phyloP scores from a whole-genome alignment of 2,797 vertebrate genomes.

The Characodon lateralis region DNA sequence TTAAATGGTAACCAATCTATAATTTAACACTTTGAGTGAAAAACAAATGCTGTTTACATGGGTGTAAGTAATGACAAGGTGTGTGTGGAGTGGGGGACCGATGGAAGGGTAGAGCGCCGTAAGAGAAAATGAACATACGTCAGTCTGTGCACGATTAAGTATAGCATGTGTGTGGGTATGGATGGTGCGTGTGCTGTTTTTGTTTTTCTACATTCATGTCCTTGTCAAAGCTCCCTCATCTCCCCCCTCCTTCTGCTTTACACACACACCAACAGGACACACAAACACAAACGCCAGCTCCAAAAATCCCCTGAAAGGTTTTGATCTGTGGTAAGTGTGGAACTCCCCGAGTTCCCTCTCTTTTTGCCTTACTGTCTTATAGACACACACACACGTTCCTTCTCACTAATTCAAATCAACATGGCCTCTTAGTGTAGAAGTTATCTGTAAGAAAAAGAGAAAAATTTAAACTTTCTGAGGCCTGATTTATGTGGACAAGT shows the following conservation, averaged over 20 bases:
- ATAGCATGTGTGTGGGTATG: slow-evolving; percentile 17
- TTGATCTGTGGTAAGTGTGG: slow-evolving; percentile 69
- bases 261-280: slow-evolving; percentile 8
- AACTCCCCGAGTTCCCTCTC: slow-evolving; percentile 48
- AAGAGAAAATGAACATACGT: neutral
- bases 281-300: slow-evolving; percentile 57
- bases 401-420: slow-evolving; percentile 7
- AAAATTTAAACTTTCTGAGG: neutral
- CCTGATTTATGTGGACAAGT: slow-evolving; percentile 8
- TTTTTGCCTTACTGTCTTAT: neutral
- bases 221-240: slow-evolving; percentile 65
- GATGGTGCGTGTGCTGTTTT: slow-evolving; percentile 45
- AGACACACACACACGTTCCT: slow-evolving; percentile 8
- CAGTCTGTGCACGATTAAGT: slow-evolving; percentile 41
- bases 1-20: neutral
- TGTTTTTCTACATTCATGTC: slow-evolving; percentile 73
- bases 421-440: slow-evolving; percentile 37
- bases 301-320: slow-evolving; percentile 75
- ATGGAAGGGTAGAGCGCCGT: neutral
- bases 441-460: neutral
- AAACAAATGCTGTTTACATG: slow-evolving; percentile 9
- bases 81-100: slow-evolving; percentile 4
- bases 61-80: neutral
- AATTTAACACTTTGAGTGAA: neutral
- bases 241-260: slow-evolving; percentile 2